These are phyloP conservation scores for Colius striatus DNA, from an alignment of 2,113 vertebrate species.

Conservation along the genomic window DNA sequence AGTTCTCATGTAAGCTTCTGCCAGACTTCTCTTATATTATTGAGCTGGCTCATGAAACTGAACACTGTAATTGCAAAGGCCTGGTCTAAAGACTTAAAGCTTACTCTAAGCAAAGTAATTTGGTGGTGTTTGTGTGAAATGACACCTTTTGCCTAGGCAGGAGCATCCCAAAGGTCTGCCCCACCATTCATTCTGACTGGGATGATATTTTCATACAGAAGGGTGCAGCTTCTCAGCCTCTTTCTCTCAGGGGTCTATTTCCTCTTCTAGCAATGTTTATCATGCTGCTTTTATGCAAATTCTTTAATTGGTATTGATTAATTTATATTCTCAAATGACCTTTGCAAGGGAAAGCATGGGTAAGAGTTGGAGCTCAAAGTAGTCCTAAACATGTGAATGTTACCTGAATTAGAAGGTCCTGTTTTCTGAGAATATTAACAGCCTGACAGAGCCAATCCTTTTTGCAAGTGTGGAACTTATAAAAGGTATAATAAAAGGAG, in stretches of 20 bases:
- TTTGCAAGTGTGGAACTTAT: background rate
- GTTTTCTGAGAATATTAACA: background rate
- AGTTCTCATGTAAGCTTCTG: background rate
- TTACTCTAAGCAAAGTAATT: background rate
- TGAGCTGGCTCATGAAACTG: background rate
- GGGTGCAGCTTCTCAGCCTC: background rate
- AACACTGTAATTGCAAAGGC: background rate
- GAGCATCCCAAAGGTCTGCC: background rate
- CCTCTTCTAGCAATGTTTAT: background rate
- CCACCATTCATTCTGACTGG: background rate
- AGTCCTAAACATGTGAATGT: background rate
- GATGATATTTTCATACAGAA: background rate
- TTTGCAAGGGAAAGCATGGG: background rate
- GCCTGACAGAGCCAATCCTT: background rate
- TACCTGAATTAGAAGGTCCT: background rate
- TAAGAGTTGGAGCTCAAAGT: background rate
- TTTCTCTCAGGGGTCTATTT: background rate
- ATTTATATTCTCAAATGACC: background rate
- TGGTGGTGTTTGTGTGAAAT: background rate
- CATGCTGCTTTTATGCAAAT: background rate
- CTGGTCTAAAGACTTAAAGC: background rate
- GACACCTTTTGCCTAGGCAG: background rate
- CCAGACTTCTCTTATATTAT: background rate
- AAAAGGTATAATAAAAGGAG: background rate
- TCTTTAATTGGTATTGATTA: background rate